Conservation (phyloP, 2,113 vertebrate species). For the Elachura formosa region DNA sequence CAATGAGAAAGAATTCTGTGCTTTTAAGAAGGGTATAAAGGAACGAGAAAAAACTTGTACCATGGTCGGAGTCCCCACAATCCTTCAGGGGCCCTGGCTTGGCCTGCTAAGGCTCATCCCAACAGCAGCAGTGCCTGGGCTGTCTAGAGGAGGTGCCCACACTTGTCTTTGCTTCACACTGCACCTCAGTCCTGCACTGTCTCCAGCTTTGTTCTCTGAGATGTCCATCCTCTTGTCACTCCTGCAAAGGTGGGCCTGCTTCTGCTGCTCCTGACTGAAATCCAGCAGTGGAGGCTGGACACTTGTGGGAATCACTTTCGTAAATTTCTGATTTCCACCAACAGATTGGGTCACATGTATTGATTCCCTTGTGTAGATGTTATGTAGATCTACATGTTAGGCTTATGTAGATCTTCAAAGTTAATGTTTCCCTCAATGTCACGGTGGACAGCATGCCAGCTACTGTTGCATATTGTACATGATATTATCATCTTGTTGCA, state of each 20-base stretch:
- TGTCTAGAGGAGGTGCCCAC: neutral
- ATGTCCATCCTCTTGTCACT: neutral
- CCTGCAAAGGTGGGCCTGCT: neutral
- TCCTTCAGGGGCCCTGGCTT: neutral
- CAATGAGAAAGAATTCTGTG: neutral
- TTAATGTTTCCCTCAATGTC: neutral
- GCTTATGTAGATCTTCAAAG: neutral
- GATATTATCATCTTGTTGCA: neutral
- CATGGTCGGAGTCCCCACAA: neutral
- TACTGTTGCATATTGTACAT: neutral
- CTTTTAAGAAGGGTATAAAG: neutral
- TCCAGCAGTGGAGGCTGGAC: neutral
- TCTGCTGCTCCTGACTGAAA: neutral
- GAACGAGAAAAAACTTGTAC: neutral
- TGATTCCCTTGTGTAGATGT: neutral
- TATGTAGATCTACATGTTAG: neutral
- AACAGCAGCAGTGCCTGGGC: neutral
- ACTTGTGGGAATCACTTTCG: neutral
- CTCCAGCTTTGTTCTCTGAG: neutral
- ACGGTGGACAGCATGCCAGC: neutral
- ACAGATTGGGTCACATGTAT: neutral
- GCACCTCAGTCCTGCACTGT: neutral
- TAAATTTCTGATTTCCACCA: neutral
- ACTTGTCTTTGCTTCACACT: neutral
- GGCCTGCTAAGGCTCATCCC: neutral